Evolutionary conservation across 2,888 invertebrate genomes (phyloP).

Genomic region (Tinea pellionella): DNA sequence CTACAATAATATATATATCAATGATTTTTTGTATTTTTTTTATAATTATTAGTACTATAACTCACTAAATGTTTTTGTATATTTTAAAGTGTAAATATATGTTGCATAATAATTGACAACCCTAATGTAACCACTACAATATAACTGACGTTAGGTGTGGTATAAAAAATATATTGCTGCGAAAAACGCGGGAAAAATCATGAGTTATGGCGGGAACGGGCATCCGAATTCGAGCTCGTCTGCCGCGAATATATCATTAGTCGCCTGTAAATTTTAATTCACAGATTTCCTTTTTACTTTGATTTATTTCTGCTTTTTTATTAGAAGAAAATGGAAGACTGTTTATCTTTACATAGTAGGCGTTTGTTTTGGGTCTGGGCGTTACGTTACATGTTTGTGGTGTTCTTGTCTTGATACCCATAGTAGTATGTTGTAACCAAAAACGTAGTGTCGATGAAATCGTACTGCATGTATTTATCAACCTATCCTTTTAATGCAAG

Average conservation of each 20-base stretch:
- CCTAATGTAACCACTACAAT: constrained; percentile 1
- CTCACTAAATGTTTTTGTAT: no score
- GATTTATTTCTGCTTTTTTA: not conserved
- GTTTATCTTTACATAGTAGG: constrained; percentile 53
- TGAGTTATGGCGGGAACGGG: constrained; percentile 43
- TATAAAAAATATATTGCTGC: constrained; percentile 40
- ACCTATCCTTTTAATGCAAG: no score
- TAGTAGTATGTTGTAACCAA: no score
- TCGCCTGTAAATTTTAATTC: constrained; percentile 34
- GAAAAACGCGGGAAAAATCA: constrained; percentile 49
- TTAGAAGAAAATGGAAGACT: constrained; percentile 13
- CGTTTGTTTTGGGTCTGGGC: no score
- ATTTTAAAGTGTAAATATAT: no score
- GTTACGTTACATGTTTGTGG: no score
- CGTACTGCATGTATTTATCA: no score
- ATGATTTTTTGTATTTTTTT: no score
- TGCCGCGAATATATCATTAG: constrained; percentile 44
- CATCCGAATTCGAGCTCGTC: constrained; percentile 32
- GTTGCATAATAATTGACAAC: not conserved
- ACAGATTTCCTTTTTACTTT: not conserved
- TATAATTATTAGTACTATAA: no score
- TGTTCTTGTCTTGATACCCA: no score
- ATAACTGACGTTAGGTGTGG: constrained; percentile 12
- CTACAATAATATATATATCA: no score
- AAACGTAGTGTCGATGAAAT: no score